These are phyloP conservation scores for Penaeus japonicus DNA, from an alignment of 1,140 invertebrate genomes.

Conservation along the genomic window DNA sequence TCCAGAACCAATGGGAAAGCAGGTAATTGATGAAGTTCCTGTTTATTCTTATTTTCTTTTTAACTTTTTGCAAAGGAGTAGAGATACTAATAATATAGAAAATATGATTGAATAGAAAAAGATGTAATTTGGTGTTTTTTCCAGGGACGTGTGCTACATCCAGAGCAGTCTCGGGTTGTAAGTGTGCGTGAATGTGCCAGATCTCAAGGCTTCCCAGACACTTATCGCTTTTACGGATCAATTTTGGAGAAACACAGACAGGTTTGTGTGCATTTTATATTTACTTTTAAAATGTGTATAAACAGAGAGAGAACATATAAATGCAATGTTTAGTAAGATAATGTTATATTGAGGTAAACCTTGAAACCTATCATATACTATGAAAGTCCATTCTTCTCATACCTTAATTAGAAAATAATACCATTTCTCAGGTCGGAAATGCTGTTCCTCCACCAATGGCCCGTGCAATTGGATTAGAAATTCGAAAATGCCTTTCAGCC, in stretches of 20 bases:
- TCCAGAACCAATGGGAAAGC: conserved; percentile 91
- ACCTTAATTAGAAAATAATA: not conserved
- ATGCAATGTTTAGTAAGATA: no score
- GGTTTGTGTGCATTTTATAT: conserved; percentile 65
- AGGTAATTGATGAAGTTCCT: conserved; percentile 66
- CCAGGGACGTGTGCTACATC: conserved; percentile 80
- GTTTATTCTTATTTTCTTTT: not conserved
- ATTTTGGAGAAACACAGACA: conserved; percentile 83
- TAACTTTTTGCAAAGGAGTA: no score
- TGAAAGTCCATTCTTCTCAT: no score
- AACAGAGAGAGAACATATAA: not conserved
- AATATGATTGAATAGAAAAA: no score
- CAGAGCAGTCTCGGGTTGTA: conserved; percentile 80
- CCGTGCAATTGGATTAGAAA: conserved; percentile 78
- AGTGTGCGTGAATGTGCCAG: conserved; percentile 86
- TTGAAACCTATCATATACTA: no score
- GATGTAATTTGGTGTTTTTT: conserved; percentile 26
- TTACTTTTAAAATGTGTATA: not conserved
- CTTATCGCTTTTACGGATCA: conserved; percentile 78
- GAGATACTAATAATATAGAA: no score
- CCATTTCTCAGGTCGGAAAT: conserved; percentile 74
- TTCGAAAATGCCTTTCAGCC: conserved; percentile 67
- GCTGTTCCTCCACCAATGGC: conserved; percentile 86
- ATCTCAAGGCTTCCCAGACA: conserved; percentile 86
- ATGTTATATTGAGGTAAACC: no score